These are phyloP conservation scores for Anguilla pacifica DNA, from an alignment of 2,797 vertebrate genomes.

Conservation along the genomic window DNA sequence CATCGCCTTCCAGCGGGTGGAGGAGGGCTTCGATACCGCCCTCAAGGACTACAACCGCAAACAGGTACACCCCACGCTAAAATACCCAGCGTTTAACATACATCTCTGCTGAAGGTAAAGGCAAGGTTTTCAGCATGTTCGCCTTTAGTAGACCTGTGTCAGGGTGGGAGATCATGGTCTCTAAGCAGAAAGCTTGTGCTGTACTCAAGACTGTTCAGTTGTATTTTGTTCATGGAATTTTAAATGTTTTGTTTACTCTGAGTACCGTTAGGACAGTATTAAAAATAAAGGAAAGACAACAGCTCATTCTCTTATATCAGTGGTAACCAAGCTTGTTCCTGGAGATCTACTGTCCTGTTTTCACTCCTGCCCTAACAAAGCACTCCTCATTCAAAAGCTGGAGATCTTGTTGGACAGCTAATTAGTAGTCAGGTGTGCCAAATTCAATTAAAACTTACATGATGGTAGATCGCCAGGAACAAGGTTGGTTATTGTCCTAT, in stretches of 20 bases:
- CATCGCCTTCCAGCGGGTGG: constrained; percentile 75
- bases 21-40: constrained; percentile 75
- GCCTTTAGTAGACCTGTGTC: background rate
- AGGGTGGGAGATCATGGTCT: too few species aligned
- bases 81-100: background rate
- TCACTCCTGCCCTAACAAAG: too few species aligned
- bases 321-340: too few species aligned
- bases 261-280: background rate
- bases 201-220: background rate
- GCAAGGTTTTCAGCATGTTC: background rate
- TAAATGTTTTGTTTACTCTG: background rate
- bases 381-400: too few species aligned
- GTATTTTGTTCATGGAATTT: background rate
- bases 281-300: background rate
- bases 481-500: too few species aligned
- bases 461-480: too few species aligned
- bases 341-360: too few species aligned
- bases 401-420: too few species aligned
- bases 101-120: background rate
- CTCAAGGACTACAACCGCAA: constrained; percentile 76
- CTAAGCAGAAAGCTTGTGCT: background rate
- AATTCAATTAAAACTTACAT: too few species aligned
- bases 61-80: constrained; percentile 57
- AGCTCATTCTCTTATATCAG: too few species aligned
- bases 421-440: too few species aligned